These are phyloP conservation scores for Microvelia longipes DNA, from an alignment of 1,140 invertebrate genomes.

Conservation along the genomic window DNA sequence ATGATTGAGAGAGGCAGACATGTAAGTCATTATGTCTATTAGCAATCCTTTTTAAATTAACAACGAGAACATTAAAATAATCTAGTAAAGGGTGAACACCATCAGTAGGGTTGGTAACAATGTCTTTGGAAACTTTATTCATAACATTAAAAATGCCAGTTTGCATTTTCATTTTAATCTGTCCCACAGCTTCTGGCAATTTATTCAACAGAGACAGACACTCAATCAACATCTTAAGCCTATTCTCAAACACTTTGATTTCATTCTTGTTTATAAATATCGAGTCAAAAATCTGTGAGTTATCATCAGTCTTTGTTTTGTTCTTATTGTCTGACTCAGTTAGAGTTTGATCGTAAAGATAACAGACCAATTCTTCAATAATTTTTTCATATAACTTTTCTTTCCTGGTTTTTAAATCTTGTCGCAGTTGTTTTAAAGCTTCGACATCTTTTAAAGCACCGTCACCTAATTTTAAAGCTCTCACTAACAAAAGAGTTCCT, in stretches of 20 bases:
- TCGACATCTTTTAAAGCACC: constrained; percentile 60
- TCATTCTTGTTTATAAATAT: neutral
- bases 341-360: neutral
- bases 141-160: constrained; percentile 61
- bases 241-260: neutral
- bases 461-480: constrained; percentile 47
- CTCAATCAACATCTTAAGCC: constrained; percentile 42
- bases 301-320: too few species aligned
- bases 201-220: constrained; percentile 71
- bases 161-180: constrained; percentile 64
- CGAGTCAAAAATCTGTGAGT: neutral
- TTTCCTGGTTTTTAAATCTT: constrained; percentile 53
- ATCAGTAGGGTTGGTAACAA: constrained; percentile 21
- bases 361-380: neutral
- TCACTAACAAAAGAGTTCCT: constrained; percentile 65
- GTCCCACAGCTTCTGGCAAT: constrained; percentile 68
- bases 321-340: neutral
- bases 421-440: constrained; percentile 58
- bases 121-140: constrained; percentile 44
- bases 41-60: constrained; percentile 58
- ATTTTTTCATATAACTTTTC: constrained; percentile 27
- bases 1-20: constrained; percentile 40
- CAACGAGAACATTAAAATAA: constrained; percentile 46
- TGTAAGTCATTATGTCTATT: constrained; percentile 44
- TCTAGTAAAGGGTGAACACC: constrained; percentile 32